phyloP scores from a whole-genome alignment of 2,888 invertebrate genomes.

The Ceriagrion tenellum region DNA sequence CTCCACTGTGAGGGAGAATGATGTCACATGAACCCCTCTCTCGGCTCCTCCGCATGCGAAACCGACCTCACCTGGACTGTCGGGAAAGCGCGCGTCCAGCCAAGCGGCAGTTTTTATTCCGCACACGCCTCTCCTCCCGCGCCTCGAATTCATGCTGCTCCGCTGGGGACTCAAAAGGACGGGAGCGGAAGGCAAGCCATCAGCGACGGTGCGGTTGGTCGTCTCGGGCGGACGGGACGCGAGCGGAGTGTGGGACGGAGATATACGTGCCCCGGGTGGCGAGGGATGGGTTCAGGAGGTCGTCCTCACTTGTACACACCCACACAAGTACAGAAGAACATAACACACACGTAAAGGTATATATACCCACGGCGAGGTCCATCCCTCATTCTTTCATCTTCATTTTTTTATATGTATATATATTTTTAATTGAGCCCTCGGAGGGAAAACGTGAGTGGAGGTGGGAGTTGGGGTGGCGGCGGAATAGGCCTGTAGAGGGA shows the following conservation, averaged over 20 bases:
- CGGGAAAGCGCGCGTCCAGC: conserved; percentile 31
- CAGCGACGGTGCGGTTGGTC: neutral
- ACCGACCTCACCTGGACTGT: neutral
- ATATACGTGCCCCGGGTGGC: neutral
- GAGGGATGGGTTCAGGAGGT: neutral
- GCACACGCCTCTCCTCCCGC: neutral
- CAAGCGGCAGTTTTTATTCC: conserved; percentile 42
- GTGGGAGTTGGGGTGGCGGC: neutral
- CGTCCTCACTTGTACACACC: neutral
- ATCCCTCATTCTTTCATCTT: neutral
- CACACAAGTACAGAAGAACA: neutral
- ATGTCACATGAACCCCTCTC: neutral
- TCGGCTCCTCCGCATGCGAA: neutral
- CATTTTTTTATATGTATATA: too few species aligned
- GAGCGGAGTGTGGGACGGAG: neutral
- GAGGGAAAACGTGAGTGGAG: conserved; percentile 28
- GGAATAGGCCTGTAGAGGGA: neutral
- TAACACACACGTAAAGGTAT: too few species aligned
- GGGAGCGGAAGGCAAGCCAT: conserved; percentile 47
- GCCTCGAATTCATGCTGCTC: neutral
- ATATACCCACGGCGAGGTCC: neutral
- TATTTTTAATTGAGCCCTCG: conserved; percentile 55
- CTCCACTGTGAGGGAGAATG: neutral
- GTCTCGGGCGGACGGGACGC: neutral
- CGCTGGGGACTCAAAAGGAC: conserved; percentile 44